Percentiles rank a stretch among this genome's conserved stretches.
Evolutionary conservation across 2,113 vertebrate species (phyloP).

Genomic region (Poecile atricapillus): DNA sequence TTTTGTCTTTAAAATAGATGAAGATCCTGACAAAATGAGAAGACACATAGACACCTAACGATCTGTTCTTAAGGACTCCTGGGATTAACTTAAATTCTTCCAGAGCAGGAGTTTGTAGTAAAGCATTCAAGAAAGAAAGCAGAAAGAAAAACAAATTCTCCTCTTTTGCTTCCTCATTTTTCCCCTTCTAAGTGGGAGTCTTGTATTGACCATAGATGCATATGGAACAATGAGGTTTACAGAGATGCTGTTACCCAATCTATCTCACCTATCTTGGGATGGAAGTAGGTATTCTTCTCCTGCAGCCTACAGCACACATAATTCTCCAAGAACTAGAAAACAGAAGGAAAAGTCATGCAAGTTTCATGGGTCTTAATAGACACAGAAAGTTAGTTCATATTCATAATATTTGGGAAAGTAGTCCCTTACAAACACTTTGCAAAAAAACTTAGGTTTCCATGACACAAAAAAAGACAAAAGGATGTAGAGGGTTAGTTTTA

Average conservation of each 20-base stretch:
- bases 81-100: neutral
- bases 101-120: neutral
- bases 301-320: neutral
- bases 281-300: neutral
- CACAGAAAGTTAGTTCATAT: neutral
- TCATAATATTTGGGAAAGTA: neutral
- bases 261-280: neutral
- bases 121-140: neutral
- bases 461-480: neutral
- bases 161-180: neutral
- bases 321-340: neutral
- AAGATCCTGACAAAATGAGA: neutral
- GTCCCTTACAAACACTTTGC: neutral
- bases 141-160: neutral
- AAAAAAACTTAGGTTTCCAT: too few relatives aligned
- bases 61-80: neutral
- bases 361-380: neutral
- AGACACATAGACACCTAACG: neutral
- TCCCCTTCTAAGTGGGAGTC: neutral
- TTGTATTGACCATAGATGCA: neutral
- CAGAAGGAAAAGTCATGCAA: neutral
- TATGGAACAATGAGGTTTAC: neutral
- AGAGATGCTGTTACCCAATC: neutral
- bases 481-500: rapidly evolving
- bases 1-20: neutral